Conservation (phyloP, 2,888 invertebrate species). For the Vanessa cardui region DNA sequence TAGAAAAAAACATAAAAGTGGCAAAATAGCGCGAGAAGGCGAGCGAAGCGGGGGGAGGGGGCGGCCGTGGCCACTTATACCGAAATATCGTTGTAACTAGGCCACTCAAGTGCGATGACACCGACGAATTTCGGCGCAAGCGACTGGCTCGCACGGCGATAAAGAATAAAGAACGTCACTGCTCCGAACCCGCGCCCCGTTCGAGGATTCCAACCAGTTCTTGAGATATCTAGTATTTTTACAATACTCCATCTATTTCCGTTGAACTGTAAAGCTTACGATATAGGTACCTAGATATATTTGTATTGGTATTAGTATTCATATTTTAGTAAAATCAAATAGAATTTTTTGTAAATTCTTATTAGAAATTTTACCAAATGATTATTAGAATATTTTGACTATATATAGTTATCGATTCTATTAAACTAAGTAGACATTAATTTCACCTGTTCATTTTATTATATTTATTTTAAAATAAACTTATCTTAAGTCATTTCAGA, state of each 20-base stretch:
- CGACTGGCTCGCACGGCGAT: constrained; percentile 39
- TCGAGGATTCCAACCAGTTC: constrained; percentile 18
- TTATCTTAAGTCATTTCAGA: neutral
- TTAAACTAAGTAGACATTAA: too few species aligned
- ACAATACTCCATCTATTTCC: constrained; percentile 6
- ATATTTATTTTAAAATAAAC: too few species aligned
- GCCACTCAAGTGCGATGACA: constrained; percentile 70
- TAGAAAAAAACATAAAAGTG: constrained; percentile 30
- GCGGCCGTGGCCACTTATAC: constrained; percentile 53
- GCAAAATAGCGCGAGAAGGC: constrained; percentile 40
- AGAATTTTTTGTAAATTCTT: too few species aligned
- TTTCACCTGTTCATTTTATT: too few species aligned
- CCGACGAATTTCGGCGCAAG: constrained; percentile 56
- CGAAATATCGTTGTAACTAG: constrained; percentile 71
- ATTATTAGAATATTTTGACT: too few species aligned
- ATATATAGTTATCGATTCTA: too few species aligned
- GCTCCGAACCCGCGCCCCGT: constrained; percentile 15
- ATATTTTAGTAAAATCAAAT: too few species aligned
- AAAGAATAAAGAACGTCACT: constrained; percentile 33
- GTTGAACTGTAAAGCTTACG: neutral
- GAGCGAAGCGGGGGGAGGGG: constrained; percentile 33
- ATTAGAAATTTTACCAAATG: too few species aligned
- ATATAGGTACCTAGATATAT: too few species aligned
- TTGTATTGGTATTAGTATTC: too few species aligned
- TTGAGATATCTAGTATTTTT: constrained; percentile 21